Conservation (phyloP, 2,888 invertebrate genomes). For the Branchellion lobata region DNA sequence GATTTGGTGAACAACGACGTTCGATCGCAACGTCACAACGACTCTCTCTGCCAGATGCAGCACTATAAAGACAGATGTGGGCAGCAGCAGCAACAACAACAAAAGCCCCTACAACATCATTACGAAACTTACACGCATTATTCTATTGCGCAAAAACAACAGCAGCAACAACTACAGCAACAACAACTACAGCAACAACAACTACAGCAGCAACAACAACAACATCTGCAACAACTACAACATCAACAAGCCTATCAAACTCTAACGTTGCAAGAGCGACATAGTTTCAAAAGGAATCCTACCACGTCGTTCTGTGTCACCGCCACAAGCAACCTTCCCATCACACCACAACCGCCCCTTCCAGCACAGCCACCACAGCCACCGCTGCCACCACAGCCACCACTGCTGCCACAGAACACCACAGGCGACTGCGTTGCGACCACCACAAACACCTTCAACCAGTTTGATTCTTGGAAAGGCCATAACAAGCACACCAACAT, state of each 20-base stretch:
- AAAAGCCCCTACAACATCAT: neutral
- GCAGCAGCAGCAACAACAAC: neutral
- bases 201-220: neutral
- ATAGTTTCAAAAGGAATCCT: neutral
- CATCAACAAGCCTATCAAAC: conserved; percentile 15
- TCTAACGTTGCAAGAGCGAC: neutral
- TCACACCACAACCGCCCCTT: neutral
- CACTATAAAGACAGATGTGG: neutral
- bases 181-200: neutral
- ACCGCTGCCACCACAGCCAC: neutral
- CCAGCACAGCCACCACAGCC: neutral
- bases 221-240: neutral
- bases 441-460: too few relatives aligned
- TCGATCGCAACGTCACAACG: neutral
- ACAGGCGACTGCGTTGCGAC: neutral
- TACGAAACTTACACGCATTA: neutral
- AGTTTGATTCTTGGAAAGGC: neutral
- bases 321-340: neutral
- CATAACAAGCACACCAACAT: neutral
- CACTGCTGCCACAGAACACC: neutral
- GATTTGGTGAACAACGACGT: neutral
- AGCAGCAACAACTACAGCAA: neutral
- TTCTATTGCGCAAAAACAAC: neutral
- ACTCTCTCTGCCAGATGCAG: neutral
- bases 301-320: neutral